Conservation (phyloP, 1,140 invertebrate genomes). For the Euwallacea fornicatus region DNA sequence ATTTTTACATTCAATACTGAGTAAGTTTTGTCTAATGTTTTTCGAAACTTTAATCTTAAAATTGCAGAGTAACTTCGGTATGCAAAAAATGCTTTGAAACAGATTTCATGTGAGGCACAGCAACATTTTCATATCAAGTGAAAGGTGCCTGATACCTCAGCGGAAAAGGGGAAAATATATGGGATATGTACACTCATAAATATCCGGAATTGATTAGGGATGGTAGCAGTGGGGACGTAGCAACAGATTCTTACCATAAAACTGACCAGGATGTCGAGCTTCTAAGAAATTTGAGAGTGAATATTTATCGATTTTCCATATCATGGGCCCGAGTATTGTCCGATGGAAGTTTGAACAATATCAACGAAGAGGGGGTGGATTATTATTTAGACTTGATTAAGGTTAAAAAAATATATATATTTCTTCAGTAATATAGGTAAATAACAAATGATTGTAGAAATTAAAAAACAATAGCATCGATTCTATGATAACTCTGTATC, state of each 20-base stretch:
- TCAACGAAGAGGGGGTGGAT: conserved; percentile 62
- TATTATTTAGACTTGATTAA: conserved; percentile 59
- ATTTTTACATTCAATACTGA: too few relatives aligned
- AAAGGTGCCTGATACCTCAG: conserved; percentile 54
- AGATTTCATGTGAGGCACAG: conserved; percentile 49
- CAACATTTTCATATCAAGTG: conserved; percentile 52
- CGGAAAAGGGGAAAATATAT: conserved; percentile 55
- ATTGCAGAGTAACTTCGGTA: not conserved
- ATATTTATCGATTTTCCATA: conserved; percentile 61
- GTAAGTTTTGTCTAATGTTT: too few relatives aligned
- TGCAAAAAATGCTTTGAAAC: conserved; percentile 55
- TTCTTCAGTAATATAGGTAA: not conserved
- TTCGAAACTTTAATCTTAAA: too few relatives aligned
- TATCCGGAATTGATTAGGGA: conserved; percentile 58
- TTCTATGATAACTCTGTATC: conserved; percentile 59
- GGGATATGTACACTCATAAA: conserved; percentile 63
- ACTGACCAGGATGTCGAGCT: conserved; percentile 59
- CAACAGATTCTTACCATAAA: conserved; percentile 62
- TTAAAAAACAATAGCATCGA: conserved; percentile 38
- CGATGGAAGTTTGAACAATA: conserved; percentile 46
- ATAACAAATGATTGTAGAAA: conserved; percentile 6
- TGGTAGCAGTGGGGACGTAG: conserved; percentile 58
- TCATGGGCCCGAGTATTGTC: conserved; percentile 58
- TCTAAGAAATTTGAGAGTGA: conserved; percentile 55
- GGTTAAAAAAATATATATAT: not conserved